These are phyloP conservation scores for Neoascia interrupta DNA, from an alignment of 2,888 invertebrate genomes.

Conservation along the genomic window DNA sequence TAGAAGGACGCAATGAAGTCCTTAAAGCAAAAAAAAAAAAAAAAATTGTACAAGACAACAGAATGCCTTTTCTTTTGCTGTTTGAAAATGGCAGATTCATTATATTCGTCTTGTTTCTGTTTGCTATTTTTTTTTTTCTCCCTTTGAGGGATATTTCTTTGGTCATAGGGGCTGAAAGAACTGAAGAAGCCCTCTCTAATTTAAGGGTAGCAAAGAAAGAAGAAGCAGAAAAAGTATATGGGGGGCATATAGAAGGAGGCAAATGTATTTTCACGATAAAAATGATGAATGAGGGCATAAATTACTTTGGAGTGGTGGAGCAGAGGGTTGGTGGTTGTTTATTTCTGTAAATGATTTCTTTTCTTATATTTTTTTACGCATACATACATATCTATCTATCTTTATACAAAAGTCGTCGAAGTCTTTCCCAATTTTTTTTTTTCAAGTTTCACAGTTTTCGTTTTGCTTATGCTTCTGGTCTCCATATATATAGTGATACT, in stretches of 20 bases:
- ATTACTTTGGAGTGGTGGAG: slow-evolving; percentile 79
- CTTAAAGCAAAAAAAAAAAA: not conserved
- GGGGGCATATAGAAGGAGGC: no score
- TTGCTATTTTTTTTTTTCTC: slow-evolving; percentile 23
- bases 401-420: no score
- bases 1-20: slow-evolving; percentile 9
- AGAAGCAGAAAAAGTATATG: slow-evolving; percentile 4
- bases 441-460: no score
- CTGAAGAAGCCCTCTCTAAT: slow-evolving; percentile 42
- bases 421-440: not conserved
- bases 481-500: slow-evolving; percentile 35
- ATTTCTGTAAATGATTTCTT: slow-evolving; percentile 77
- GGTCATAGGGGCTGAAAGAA: slow-evolving; percentile 38
- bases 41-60: no score
- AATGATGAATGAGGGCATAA: slow-evolving; percentile 80
- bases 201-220: slow-evolving; percentile 37
- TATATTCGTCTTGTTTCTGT: slow-evolving; percentile 37
- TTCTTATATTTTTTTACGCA: slow-evolving; percentile 52
- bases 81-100: slow-evolving; percentile 59
- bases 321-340: slow-evolving; percentile 80
- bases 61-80: slow-evolving; percentile 5
- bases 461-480: slow-evolving; percentile 42
- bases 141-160: slow-evolving; percentile 16
- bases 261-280: slow-evolving; percentile 80
- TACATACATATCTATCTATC: slow-evolving; percentile 23